Evolutionary conservation across 2,888 invertebrate genomes (phyloP).

Genomic region (Odontocolon sp.): DNA sequence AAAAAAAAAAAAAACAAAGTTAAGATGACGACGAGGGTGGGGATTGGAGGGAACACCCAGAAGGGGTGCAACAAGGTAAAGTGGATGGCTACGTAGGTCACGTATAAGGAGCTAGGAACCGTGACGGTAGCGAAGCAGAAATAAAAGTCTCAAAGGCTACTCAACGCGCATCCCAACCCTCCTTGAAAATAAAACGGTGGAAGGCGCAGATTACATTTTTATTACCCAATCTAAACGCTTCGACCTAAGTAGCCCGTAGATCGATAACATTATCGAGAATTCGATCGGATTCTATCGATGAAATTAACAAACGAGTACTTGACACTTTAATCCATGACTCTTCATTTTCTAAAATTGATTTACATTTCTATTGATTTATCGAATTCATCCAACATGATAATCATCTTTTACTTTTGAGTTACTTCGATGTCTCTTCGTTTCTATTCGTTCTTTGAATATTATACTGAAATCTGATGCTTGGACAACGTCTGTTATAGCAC

Average conservation of each 20-base stretch:
- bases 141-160: constrained; percentile 25
- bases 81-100: constrained; percentile 48
- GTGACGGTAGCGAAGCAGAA: constrained; percentile 15
- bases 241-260: neutral
- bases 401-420: neutral
- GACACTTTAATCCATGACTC: too few species aligned
- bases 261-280: neutral
- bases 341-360: neutral
- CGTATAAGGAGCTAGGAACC: constrained; percentile 33
- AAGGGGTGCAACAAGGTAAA: constrained; percentile 20
- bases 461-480: too few species aligned
- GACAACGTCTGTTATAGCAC: neutral
- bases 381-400: neutral
- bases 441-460: too few species aligned
- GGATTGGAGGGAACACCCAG: constrained; percentile 7
- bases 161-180: constrained; percentile 7
- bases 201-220: constrained; percentile 6
- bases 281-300: neutral
- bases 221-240: neutral
- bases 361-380: neutral
- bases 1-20: neutral
- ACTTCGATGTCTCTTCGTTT: too few species aligned
- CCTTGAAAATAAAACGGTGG: constrained; percentile 17
- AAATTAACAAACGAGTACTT: too few species aligned
- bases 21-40: constrained; percentile 21